Conservation (phyloP, 2,113 vertebrate genomes). For the Campylomormyrus tamandua region DNA sequence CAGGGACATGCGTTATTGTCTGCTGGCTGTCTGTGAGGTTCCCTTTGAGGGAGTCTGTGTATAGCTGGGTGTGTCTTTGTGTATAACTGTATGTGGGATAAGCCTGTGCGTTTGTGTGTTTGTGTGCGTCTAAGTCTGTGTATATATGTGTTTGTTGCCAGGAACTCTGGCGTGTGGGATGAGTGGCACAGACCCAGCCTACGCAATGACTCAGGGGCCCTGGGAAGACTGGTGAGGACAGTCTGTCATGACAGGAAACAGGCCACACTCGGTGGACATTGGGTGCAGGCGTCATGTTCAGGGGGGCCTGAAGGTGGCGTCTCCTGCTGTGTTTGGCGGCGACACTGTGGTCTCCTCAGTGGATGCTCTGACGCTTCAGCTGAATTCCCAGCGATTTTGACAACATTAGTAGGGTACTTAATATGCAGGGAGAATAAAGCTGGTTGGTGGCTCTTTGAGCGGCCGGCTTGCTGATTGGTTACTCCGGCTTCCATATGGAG, state of each 20-base stretch:
- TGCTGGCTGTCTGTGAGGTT: neutral
- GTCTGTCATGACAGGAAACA: neutral
- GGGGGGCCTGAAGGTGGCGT: neutral
- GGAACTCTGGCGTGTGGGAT: neutral
- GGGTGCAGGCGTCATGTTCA: neutral
- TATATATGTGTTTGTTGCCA: neutral
- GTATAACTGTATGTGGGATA: neutral
- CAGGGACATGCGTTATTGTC: neutral
- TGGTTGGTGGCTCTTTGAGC: neutral
- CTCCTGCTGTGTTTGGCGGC: neutral
- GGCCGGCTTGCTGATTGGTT: neutral
- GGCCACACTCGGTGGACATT: neutral
- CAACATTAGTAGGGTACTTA: neutral
- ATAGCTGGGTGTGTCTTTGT: neutral
- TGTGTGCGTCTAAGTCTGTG: neutral
- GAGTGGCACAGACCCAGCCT: constrained; percentile 13
- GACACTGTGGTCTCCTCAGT: neutral
- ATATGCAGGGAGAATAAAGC: neutral
- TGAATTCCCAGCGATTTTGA: neutral
- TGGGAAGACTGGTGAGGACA: constrained; percentile 3
- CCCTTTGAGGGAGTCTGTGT: neutral
- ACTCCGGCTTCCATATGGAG: neutral
- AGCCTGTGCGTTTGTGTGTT: neutral
- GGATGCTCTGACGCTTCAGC: neutral
- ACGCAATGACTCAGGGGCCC: constrained; percentile 18